Percentiles rank a stretch among this genome's conserved stretches.
phyloP scores from a whole-genome alignment of 2,888 invertebrate species.

The Plemyria rubiginata region DNA sequence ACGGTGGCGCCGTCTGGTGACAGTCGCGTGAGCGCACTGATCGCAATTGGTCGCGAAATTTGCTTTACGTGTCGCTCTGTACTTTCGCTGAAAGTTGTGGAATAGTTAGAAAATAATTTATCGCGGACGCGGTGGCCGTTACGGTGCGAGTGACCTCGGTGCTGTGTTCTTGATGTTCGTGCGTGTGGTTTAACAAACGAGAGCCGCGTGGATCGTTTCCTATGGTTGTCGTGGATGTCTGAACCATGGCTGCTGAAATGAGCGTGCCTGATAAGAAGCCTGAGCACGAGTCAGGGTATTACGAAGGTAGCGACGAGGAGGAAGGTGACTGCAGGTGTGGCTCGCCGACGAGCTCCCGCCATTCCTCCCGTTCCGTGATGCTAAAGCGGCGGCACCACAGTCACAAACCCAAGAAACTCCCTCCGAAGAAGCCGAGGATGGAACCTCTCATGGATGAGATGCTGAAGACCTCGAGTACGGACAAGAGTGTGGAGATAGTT shows the following conservation, averaged over 20 bases:
- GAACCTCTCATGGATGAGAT: conserved; percentile 68
- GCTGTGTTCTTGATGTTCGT: conserved; percentile 24
- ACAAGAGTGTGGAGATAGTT: conserved; percentile 75
- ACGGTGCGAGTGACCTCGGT: conserved; percentile 31
- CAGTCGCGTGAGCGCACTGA: conserved; percentile 49
- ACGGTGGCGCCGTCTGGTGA: conserved; percentile 69
- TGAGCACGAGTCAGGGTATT: conserved; percentile 93
- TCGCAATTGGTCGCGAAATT: conserved; percentile 68
- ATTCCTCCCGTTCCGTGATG: conserved; percentile 76
- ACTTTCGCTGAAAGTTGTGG: conserved; percentile 72
- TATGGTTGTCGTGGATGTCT: conserved; percentile 74
- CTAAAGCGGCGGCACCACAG: conserved; percentile 73
- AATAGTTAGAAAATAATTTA: conserved; percentile 56
- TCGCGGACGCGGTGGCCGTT: conserved; percentile 39
- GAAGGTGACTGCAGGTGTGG: conserved; percentile 84
- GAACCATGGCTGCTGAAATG: conserved; percentile 85
- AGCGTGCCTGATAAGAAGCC: conserved; percentile 86
- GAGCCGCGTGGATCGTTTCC: conserved; percentile 36
- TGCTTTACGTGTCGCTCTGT: conserved; percentile 68
- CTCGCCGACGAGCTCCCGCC: conserved; percentile 75
- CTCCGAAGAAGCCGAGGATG: conserved; percentile 64
- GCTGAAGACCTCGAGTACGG: conserved; percentile 48
- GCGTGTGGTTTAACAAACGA: conserved; percentile 20
- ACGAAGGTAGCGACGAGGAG: conserved; percentile 90
- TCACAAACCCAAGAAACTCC: conserved; percentile 66